Conservation (phyloP, 2,797 vertebrate species). For the Thripadectes ignobilis region DNA sequence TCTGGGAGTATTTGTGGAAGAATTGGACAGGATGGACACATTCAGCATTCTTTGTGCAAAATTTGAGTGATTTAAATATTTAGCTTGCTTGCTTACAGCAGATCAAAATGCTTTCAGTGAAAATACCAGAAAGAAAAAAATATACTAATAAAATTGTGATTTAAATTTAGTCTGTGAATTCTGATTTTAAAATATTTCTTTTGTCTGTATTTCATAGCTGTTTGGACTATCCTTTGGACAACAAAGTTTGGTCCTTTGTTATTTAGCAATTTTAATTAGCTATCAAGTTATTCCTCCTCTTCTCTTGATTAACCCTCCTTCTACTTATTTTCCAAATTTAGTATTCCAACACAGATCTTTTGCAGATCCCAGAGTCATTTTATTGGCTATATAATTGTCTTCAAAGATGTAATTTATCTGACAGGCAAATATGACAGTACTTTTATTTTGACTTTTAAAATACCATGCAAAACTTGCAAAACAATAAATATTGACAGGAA, state of each 20-base stretch:
- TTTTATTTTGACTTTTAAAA: not conserved
- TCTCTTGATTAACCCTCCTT: not conserved
- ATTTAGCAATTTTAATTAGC: not conserved
- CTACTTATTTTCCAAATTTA: not conserved
- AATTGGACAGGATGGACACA: not conserved
- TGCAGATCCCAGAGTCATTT: not conserved
- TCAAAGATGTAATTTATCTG: not conserved
- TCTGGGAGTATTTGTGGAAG: not conserved
- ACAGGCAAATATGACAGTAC: not conserved
- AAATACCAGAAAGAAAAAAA: not conserved
- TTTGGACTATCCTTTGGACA: not conserved
- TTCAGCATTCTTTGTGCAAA: not conserved
- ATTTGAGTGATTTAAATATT: not conserved
- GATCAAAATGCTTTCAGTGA: not conserved
- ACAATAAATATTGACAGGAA: not conserved
- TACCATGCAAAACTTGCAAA: not conserved
- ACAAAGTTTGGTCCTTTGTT: not conserved
- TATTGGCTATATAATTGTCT: not conserved
- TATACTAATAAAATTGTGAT: not conserved
- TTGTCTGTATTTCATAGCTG: not conserved
- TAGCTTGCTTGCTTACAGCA: not conserved
- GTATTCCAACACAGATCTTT: not conserved
- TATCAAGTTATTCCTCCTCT: not conserved
- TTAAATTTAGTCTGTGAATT: not conserved
- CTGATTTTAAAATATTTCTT: not conserved